These are phyloP conservation scores for Colinus virginianus DNA, from an alignment of 2,113 vertebrate genomes.

Conservation along the genomic window DNA sequence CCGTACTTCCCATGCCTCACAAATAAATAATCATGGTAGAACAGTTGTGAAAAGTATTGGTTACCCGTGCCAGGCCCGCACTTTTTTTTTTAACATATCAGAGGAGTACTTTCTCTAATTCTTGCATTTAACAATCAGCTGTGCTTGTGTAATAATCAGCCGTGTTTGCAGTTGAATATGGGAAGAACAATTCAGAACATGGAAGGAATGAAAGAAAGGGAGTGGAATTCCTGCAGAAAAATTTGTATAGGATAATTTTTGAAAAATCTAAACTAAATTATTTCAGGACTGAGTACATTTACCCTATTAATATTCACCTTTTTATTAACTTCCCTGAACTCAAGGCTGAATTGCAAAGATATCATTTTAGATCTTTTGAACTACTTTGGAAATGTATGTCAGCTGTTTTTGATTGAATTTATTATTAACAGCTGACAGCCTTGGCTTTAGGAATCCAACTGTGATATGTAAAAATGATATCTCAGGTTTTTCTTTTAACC, in stretches of 20 bases:
- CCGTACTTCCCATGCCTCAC: not conserved
- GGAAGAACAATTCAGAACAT: not conserved
- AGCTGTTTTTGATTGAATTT: conserved; percentile 34
- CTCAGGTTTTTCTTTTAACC: not conserved
- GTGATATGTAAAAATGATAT: not conserved
- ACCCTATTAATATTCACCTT: not conserved
- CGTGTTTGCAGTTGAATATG: not conserved
- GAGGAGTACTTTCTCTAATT: not conserved
- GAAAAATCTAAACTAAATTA: conserved; percentile 2
- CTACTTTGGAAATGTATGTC: not conserved
- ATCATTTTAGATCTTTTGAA: not conserved
- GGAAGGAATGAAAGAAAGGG: not conserved
- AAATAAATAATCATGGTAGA: not conserved
- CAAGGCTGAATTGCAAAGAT: not conserved
- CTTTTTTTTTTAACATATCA: not conserved
- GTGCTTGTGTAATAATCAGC: not conserved
- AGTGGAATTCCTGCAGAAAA: not conserved
- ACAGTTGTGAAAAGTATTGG: not conserved
- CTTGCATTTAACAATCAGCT: not conserved
- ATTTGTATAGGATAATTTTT: not conserved
- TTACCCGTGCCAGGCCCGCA: not conserved
- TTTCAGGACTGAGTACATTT: not conserved
- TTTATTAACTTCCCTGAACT: not conserved
- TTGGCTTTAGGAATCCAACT: conserved; percentile 51
- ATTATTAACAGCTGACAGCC: conserved; percentile 42